Conservation (phyloP, 2,113 vertebrate genomes). For the Tenrec ecaudatus region DNA sequence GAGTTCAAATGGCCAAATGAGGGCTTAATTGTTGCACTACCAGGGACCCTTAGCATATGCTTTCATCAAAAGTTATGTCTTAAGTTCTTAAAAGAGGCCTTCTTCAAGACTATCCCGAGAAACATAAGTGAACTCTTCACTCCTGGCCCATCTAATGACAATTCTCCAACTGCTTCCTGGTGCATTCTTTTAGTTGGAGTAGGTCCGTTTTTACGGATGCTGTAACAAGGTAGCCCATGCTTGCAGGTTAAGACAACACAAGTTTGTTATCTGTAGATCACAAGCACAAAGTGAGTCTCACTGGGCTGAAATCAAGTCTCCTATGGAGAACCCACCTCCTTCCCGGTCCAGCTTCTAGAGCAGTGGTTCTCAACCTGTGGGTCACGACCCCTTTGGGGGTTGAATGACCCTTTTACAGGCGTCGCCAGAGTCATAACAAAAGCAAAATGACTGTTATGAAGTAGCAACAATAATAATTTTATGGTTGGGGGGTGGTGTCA, state of each 20-base stretch:
- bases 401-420: too few relatives aligned
- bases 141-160: not conserved
- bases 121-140: not conserved
- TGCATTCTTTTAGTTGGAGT: conserved; percentile 21
- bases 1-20: not conserved
- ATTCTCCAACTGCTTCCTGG: not conserved
- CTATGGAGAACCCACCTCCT: not conserved
- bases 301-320: not conserved
- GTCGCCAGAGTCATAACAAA: too few relatives aligned
- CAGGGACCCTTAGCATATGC: not conserved
- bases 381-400: too few relatives aligned
- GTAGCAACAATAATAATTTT: too few relatives aligned
- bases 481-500: too few relatives aligned
- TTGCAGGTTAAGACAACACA: not conserved
- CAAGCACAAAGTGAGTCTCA: not conserved
- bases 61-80: not conserved
- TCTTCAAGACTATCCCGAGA: not conserved
- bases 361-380: too few relatives aligned
- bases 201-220: conserved; percentile 3
- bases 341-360: not conserved
- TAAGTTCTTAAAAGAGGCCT: not conserved
- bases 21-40: not conserved
- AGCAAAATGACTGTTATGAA: too few relatives aligned
- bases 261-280: not conserved
- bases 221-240: conserved; percentile 7